Conservation (phyloP, 2,113 vertebrate genomes). For the Mus pahari region DNA sequence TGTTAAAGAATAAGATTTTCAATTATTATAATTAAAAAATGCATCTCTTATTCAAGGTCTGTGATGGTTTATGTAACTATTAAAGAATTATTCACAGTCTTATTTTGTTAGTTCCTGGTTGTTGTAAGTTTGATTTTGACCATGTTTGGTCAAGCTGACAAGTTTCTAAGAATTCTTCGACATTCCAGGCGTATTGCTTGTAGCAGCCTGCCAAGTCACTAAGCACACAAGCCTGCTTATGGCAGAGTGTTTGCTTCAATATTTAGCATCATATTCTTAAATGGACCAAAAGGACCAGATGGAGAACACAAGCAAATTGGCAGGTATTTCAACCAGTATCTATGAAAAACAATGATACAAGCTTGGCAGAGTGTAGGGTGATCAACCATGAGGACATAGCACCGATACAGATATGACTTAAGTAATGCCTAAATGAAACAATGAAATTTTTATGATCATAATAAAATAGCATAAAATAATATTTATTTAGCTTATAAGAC, state of each 20-base stretch:
- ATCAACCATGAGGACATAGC: neutral
- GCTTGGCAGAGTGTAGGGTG: neutral
- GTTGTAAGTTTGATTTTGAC: constrained; percentile 72
- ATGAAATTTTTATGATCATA: neutral
- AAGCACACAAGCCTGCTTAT: constrained; percentile 47
- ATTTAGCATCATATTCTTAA: constrained; percentile 73
- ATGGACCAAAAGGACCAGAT: constrained; percentile 62
- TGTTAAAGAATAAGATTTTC: constrained; percentile 63
- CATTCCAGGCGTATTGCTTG: constrained; percentile 77
- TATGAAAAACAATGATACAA: constrained; percentile 47
- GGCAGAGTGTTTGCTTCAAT: constrained; percentile 68
- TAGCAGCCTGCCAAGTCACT: constrained; percentile 64
- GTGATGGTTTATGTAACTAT: constrained; percentile 40
- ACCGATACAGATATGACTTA: neutral
- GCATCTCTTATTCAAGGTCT: constrained; percentile 43
- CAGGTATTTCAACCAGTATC: constrained; percentile 44
- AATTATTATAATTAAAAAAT: constrained; percentile 49
- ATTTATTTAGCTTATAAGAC: constrained; percentile 3
- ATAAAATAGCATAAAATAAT: neutral
- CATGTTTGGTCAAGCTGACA: constrained; percentile 80
- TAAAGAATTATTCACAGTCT: constrained; percentile 51
- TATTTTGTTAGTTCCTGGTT: constrained; percentile 74
- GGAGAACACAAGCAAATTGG: constrained; percentile 49
- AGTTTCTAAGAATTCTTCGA: constrained; percentile 81
- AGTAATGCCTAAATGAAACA: neutral